phyloP scores from a whole-genome alignment of 2,797 vertebrate species.

The Acipenser ruthenus region DNA sequence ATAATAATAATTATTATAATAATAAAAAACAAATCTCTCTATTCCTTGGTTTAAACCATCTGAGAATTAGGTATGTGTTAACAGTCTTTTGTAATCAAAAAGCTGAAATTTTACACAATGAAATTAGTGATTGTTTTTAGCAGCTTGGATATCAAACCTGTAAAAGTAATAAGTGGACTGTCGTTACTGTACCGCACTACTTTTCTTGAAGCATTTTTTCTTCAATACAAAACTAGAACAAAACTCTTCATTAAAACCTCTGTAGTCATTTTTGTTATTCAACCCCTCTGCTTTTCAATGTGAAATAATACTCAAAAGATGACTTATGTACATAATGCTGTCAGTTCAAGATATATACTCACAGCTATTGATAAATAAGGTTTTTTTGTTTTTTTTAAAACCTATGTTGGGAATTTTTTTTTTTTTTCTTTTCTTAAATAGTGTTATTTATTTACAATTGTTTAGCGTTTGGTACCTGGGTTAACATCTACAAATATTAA shows the following conservation, averaged over 20 bases:
- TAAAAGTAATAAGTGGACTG: conserved; percentile 65
- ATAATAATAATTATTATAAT: conserved; percentile 10
- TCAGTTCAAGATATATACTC: conserved; percentile 80
- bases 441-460: conserved; percentile 83
- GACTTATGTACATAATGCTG: conserved; percentile 88
- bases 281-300: conserved; percentile 91
- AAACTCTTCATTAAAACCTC: conserved; percentile 79
- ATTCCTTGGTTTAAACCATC: conserved; percentile 42
- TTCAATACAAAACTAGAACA: conserved; percentile 88
- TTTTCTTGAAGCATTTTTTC: conserved; percentile 44
- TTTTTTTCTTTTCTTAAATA: conserved; percentile 56
- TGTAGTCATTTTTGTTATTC: conserved; percentile 68
- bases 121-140: conserved; percentile 82
- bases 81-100: conserved; percentile 64
- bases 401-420: conserved; percentile 55
- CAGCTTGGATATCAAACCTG: conserved; percentile 71
- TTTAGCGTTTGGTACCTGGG: conserved; percentile 65
- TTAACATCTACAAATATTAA: conserved; percentile 43
- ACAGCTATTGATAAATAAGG: conserved; percentile 21
- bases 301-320: conserved; percentile 96
- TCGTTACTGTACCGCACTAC: conserved; percentile 70
- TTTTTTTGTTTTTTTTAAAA: conserved; percentile 41
- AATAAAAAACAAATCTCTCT: conserved; percentile 34
- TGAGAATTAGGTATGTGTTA: conserved; percentile 55
- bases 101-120: conserved; percentile 46